Conservation (phyloP, 92 coral and sea anemone genomes). For the Palythoa grandis region DNA sequence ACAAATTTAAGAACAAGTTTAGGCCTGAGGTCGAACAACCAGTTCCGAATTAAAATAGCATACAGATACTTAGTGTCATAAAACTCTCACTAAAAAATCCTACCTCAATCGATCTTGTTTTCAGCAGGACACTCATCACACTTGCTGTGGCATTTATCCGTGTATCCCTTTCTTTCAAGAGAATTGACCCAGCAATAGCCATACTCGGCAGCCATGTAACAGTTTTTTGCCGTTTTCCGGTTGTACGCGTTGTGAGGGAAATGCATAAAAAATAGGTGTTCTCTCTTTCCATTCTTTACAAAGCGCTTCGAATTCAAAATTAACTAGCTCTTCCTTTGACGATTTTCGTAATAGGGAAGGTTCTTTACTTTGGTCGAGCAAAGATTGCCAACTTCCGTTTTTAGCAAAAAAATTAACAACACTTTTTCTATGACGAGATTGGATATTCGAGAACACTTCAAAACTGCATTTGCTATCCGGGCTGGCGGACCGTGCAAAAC, state of each 20-base stretch:
- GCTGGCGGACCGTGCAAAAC: constrained; percentile 57
- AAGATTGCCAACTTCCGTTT: background rate
- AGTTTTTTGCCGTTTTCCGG: background rate
- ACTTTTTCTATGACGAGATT: constrained; percentile 46
- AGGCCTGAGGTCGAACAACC: background rate
- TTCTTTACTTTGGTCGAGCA: constrained; percentile 6
- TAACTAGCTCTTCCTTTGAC: constrained; percentile 38
- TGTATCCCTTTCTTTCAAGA: background rate
- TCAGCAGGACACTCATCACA: background rate
- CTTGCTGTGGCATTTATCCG: background rate
- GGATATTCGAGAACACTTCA: constrained; percentile 44
- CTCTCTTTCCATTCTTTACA: background rate
- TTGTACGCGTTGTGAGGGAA: background rate
- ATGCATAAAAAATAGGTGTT: background rate
- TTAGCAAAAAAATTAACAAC: background rate
- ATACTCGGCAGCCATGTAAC: background rate
- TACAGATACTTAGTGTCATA: background rate
- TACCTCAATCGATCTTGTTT: background rate
- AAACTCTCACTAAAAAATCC: background rate
- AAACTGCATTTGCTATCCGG: constrained; percentile 55
- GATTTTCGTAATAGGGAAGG: constrained; percentile 41
- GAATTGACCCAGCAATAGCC: background rate
- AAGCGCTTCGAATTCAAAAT: constrained; percentile 8
- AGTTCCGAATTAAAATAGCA: background rate
- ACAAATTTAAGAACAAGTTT: too few relatives aligned